Percentiles rank a stretch among this genome's conserved stretches.
Conservation (phyloP, 2,888 invertebrate species). For the Sesamia inferens region DNA sequence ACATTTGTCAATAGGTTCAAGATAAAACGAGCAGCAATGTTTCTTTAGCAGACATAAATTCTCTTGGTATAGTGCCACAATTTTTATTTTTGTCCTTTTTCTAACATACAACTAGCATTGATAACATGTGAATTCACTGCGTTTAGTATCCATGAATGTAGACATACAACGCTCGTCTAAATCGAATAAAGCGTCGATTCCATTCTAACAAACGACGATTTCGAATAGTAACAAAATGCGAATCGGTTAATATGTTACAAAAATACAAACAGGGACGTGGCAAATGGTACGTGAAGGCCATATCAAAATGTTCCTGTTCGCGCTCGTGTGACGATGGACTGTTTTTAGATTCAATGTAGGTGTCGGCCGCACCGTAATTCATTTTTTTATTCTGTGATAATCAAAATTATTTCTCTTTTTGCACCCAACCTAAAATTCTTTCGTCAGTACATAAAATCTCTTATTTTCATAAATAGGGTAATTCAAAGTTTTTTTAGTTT, state of each 20-base stretch:
- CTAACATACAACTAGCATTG: slow-evolving; percentile 17
- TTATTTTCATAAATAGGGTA: neutral
- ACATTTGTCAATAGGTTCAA: neutral
- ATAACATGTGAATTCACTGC: slow-evolving; percentile 32
- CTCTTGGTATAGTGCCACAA: neutral
- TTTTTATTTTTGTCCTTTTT: slow-evolving; percentile 15
- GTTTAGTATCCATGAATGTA: slow-evolving; percentile 43
- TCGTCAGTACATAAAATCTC: slow-evolving; percentile 10
- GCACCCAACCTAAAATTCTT: slow-evolving; percentile 24
- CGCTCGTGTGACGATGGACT: slow-evolving; percentile 45
- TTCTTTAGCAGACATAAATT: neutral
- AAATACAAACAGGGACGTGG: slow-evolving; percentile 62
- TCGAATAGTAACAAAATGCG: slow-evolving; percentile 53
- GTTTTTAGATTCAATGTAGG: slow-evolving; percentile 33
- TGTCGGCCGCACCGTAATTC: slow-evolving; percentile 31
- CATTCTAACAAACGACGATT: slow-evolving; percentile 49
- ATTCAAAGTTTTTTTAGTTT: neutral
- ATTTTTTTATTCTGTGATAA: slow-evolving; percentile 33
- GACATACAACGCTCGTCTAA: slow-evolving; percentile 53
- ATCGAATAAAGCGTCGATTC: slow-evolving; percentile 52
- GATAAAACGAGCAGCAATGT: neutral
- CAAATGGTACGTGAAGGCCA: slow-evolving; percentile 61
- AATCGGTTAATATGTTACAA: slow-evolving; percentile 64
- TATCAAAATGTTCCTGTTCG: slow-evolving; percentile 57
- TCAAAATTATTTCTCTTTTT: slow-evolving; percentile 46